These are phyloP conservation scores for Hemitrygon akajei DNA, from an alignment of 2,797 vertebrate genomes.

Conservation along the genomic window DNA sequence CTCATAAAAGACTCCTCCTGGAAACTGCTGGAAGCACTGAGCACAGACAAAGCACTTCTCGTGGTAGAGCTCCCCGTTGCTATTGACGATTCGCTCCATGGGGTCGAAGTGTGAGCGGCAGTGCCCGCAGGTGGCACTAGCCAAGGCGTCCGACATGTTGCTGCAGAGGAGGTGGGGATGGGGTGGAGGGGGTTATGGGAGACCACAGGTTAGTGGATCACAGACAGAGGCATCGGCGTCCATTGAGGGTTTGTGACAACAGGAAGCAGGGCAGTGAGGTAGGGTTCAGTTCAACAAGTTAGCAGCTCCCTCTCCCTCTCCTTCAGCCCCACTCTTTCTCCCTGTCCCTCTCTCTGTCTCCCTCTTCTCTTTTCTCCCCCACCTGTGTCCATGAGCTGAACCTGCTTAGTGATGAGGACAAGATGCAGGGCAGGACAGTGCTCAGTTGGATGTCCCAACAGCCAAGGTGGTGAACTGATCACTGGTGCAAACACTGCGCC, in stretches of 20 bases:
- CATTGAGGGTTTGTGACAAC: too few species aligned
- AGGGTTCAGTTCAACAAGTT: too few species aligned
- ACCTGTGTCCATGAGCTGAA: too few species aligned
- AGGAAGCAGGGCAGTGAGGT: not conserved
- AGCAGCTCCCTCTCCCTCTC: not conserved
- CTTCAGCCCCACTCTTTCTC: not conserved
- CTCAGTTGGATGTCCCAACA: not conserved
- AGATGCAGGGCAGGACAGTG: too few species aligned
- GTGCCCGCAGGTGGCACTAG: slow-evolving; percentile 57
- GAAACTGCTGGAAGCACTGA: slow-evolving; percentile 64
- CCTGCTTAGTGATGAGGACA: not conserved
- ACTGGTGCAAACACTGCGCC: not conserved
- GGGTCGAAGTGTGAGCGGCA: slow-evolving; percentile 56
- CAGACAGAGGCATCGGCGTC: too few species aligned
- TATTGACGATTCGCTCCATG: slow-evolving; percentile 59
- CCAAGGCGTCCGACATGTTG: slow-evolving; percentile 62
- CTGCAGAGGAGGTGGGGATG: slow-evolving; percentile 41
- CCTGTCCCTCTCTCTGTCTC: too few species aligned
- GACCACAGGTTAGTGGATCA: not conserved
- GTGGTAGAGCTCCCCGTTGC: slow-evolving; percentile 60
- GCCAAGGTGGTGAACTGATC: not conserved
- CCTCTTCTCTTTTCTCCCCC: too few species aligned
- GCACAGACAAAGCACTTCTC: slow-evolving; percentile 66
- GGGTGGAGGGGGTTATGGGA: not conserved
- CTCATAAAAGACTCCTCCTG: slow-evolving; percentile 65